Conservation (phyloP, 1,140 invertebrate genomes). For the Ceratoteleas bidentatus region DNA sequence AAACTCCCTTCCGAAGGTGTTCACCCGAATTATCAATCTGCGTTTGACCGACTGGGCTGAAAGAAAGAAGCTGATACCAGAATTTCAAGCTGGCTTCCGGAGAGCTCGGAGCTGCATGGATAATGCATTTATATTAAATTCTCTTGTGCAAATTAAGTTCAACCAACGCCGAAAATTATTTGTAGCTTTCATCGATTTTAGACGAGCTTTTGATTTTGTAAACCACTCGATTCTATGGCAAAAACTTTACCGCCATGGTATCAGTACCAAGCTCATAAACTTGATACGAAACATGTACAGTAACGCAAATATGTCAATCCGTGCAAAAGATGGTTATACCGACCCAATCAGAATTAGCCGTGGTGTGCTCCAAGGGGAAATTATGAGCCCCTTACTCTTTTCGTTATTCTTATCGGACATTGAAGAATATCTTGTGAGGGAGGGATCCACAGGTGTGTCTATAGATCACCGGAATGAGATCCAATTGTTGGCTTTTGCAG, state of each 20-base stretch:
- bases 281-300: not conserved
- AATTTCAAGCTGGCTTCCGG: constrained; percentile 13
- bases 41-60: constrained; percentile 3
- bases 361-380: constrained; percentile 5
- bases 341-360: not conserved
- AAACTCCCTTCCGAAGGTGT: constrained; percentile 1
- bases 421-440: constrained; percentile 1
- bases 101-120: not conserved
- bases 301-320: not conserved
- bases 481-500: not conserved
- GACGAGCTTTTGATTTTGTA: constrained; percentile 10
- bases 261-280: constrained; percentile 5
- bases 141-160: not conserved
- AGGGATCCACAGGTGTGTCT: not conserved
- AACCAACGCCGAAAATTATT: not conserved
- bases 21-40: constrained; percentile 5
- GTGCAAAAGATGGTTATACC: not conserved
- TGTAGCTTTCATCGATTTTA: constrained; percentile 12
- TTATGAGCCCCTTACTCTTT: constrained; percentile 2
- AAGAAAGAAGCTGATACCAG: not conserved
- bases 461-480: not conserved
- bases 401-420: constrained; percentile 4
- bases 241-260: not conserved
- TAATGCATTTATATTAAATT: constrained; percentile 12
- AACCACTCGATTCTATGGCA: constrained; percentile 1